A percentile compares a stretch with the other conserved stretches of the same genome.
Evolutionary conservation across 2,797 vertebrate genomes (phyloP).

Genomic region (Aphelocoma californica): DNA sequence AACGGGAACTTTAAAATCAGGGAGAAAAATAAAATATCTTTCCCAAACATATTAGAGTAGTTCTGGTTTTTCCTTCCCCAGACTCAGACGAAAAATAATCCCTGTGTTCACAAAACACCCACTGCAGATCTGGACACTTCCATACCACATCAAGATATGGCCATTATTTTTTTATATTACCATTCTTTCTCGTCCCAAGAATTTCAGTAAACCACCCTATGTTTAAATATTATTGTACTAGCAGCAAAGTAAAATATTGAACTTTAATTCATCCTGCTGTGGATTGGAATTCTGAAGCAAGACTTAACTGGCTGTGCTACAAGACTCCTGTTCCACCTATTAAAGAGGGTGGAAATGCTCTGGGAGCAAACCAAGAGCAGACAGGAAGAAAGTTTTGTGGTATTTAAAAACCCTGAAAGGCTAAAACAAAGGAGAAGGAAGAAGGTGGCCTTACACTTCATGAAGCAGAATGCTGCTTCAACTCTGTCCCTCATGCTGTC

Average conservation of each 20-base stretch:
- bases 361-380: background rate
- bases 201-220: background rate
- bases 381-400: background rate
- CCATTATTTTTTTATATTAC: background rate
- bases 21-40: conserved; percentile 1
- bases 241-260: background rate
- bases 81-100: conserved; percentile 16
- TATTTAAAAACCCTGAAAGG: background rate
- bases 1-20: background rate
- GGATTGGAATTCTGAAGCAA: background rate
- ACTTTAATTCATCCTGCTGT: background rate
- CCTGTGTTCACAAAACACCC: background rate
- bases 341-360: background rate
- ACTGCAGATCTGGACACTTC: background rate
- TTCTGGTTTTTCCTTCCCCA: background rate
- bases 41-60: background rate
- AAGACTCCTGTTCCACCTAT: background rate
- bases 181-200: background rate
- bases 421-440: background rate
- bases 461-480: background rate
- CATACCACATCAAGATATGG: background rate
- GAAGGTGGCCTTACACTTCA: background rate
- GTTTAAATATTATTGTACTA: conserved; percentile 17
- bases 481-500: background rate
- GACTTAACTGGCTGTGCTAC: background rate